phyloP scores from a whole-genome alignment of 2,113 vertebrate species.

The Ctenodactylus gundi region DNA sequence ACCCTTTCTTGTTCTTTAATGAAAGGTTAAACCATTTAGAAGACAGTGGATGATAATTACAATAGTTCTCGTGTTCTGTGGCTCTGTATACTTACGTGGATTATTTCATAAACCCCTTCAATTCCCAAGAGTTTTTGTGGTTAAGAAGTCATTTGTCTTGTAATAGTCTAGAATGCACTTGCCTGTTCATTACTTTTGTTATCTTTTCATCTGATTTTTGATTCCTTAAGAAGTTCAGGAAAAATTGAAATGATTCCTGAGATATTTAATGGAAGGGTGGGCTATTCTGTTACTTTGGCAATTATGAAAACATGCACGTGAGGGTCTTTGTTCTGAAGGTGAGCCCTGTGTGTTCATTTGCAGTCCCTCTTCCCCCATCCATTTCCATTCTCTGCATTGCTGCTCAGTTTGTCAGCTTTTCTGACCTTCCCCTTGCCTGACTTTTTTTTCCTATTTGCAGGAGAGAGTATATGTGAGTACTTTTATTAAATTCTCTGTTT shows the following conservation, averaged over 20 bases:
- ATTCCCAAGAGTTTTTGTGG: background rate
- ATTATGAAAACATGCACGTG: background rate
- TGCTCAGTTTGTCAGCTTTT: background rate
- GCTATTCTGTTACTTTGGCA: background rate
- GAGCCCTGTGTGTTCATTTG: background rate
- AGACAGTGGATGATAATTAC: background rate
- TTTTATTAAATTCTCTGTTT: constrained; percentile 43
- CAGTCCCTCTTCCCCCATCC: background rate
- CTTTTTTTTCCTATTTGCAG: background rate
- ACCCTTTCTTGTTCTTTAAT: background rate
- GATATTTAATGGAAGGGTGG: background rate
- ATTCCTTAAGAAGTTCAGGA: background rate
- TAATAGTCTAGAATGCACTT: background rate
- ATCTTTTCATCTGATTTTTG: constrained; percentile 20
- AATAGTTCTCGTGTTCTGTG: background rate
- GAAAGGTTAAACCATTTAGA: background rate
- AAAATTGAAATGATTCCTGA: constrained; percentile 23
- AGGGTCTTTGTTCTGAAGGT: background rate
- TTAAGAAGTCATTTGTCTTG: background rate
- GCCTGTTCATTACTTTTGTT: background rate
- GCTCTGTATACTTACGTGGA: background rate
- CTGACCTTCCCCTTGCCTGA: background rate
- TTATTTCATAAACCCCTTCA: background rate
- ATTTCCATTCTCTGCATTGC: background rate
- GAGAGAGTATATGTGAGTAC: background rate